Conservation (phyloP, 1,140 invertebrate species). For the Anastatus disparis region DNA sequence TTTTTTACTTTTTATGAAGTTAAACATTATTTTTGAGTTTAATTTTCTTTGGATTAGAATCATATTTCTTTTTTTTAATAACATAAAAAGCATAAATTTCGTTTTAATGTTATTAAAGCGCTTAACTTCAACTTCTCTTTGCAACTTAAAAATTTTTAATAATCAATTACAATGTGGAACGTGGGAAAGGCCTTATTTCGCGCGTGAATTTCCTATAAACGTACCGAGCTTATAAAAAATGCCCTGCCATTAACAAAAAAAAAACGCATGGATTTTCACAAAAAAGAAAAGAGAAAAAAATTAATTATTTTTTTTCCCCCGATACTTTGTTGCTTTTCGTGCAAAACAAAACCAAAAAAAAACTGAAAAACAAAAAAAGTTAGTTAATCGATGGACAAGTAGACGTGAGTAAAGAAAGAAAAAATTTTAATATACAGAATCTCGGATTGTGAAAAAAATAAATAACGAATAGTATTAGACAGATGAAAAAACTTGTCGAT, state of each 20-base stretch:
- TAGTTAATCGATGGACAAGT: too few species aligned
- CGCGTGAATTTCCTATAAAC: conserved; percentile 10
- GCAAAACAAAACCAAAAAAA: not conserved
- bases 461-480: too few species aligned
- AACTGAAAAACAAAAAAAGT: not conserved
- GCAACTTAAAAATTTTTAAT: conserved; percentile 9
- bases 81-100: too few species aligned
- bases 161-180: not conserved
- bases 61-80: too few species aligned
- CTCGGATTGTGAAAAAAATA: not conserved
- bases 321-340: too few species aligned
- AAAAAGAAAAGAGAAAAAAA: not conserved
- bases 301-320: not conserved
- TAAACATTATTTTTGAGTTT: too few species aligned
- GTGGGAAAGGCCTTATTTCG: conserved; percentile 17
- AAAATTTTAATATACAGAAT: too few species aligned
- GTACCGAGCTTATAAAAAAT: conserved; percentile 35
- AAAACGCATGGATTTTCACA: not conserved
- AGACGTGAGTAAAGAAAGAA: too few species aligned
- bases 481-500: not conserved
- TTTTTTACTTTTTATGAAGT: too few species aligned
- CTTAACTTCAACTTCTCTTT: too few species aligned
- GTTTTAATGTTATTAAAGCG: too few species aligned
- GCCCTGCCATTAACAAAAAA: conserved; percentile 13
- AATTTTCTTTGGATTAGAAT: too few species aligned